These are phyloP conservation scores for Harpegnathos saltator DNA, from an alignment of 1,140 invertebrate genomes.

Conservation along the genomic window DNA sequence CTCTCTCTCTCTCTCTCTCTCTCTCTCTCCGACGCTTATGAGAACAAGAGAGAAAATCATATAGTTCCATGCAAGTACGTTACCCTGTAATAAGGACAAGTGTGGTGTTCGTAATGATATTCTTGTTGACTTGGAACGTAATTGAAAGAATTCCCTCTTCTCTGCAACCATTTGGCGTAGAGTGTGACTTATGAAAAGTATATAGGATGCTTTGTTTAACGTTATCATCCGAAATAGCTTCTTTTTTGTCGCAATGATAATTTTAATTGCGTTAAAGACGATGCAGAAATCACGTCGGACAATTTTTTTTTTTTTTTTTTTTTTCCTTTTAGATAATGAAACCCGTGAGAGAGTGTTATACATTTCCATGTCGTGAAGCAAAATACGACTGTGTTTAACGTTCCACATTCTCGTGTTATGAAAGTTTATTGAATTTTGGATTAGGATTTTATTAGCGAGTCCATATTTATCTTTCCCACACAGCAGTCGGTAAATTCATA, in stretches of 20 bases:
- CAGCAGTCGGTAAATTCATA: not conserved
- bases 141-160: conserved; percentile 74
- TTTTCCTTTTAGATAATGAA: not conserved
- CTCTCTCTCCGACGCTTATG: conserved; percentile 3
- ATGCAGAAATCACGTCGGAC: not conserved
- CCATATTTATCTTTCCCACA: not conserved
- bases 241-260: conserved; percentile 49
- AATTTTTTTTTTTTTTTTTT: not conserved
- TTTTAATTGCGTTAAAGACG: not conserved
- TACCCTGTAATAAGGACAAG: conserved; percentile 64
- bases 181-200: conserved; percentile 73
- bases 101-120: conserved; percentile 75
- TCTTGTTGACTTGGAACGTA: conserved; percentile 66
- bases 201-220: conserved; percentile 35
- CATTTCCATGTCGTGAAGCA: not conserved
- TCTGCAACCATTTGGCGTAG: conserved; percentile 79
- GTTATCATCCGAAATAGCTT: conserved; percentile 19
- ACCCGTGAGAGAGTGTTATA: not conserved
- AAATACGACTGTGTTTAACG: not conserved
- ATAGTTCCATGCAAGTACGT: conserved; percentile 45
- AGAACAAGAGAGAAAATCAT: conserved; percentile 38
- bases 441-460: conserved; percentile 6
- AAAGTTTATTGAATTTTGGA: not conserved
- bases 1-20: too few relatives aligned
- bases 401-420: not conserved